Conservation (phyloP, 2,113 vertebrate species). For the Dascyllus trimaculatus region DNA sequence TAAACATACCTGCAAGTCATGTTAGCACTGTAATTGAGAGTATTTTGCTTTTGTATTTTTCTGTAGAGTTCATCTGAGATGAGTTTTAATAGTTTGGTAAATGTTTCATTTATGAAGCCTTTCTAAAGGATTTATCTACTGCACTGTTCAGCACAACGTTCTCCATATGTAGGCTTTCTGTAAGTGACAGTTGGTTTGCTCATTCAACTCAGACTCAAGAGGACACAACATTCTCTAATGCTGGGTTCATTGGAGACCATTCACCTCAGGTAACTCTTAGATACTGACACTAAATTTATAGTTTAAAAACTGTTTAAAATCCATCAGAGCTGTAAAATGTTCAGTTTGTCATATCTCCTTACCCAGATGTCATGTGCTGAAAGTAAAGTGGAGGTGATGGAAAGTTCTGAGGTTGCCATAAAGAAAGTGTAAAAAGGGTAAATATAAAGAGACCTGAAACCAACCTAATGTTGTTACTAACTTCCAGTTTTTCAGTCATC, state of each 20-base stretch:
- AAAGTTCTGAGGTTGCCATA: slow-evolving; percentile 6
- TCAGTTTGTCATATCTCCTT: background rate
- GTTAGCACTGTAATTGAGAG: too few relatives aligned
- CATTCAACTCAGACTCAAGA: slow-evolving; percentile 11
- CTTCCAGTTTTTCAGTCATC: background rate
- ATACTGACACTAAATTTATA: background rate
- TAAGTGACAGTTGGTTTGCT: background rate
- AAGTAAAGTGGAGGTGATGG: slow-evolving; percentile 2
- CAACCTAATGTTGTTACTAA: background rate
- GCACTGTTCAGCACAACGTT: too few relatives aligned
- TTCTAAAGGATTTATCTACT: too few relatives aligned
- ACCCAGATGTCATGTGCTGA: background rate
- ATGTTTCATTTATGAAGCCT: too few relatives aligned
- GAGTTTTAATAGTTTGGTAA: too few relatives aligned
- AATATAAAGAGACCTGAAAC: background rate
- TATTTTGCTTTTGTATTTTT: too few relatives aligned
- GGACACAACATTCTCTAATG: slow-evolving; percentile 8
- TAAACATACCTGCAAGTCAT: background rate
- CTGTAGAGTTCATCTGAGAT: too few relatives aligned
- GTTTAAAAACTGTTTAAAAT: background rate
- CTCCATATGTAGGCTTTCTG: too few relatives aligned
- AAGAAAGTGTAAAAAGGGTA: background rate
- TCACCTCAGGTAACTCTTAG: background rate
- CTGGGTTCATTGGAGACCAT: background rate
- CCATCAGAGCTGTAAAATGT: too few relatives aligned